A percentile compares a stretch with the other conserved stretches of the same genome.
phyloP scores from a whole-genome alignment of 2,888 invertebrate species.

The Acrobasis suavella region DNA sequence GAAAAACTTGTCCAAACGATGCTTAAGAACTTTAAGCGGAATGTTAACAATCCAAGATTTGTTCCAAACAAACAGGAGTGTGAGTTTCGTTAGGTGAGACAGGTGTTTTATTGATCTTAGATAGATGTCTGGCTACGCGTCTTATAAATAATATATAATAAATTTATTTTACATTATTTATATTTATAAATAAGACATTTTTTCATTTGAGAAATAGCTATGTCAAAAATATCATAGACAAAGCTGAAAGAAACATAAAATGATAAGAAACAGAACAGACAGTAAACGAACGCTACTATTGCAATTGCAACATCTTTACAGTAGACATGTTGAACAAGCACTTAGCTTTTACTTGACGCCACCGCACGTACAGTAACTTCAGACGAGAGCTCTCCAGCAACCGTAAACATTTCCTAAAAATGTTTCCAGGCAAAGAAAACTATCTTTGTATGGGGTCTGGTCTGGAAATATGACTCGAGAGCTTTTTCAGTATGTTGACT shows the following conservation, averaged over 20 bases:
- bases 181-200: neutral
- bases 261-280: slow-evolving; percentile 27
- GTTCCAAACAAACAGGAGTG: slow-evolving; percentile 33
- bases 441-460: slow-evolving; percentile 9
- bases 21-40: slow-evolving; percentile 38
- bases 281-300: slow-evolving; percentile 33
- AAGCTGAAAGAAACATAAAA: neutral
- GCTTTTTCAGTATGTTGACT: slow-evolving; percentile 1
- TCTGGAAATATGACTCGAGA: slow-evolving; percentile 3
- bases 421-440: slow-evolving; percentile 41
- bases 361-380: slow-evolving; percentile 58
- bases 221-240: neutral
- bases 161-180: too few relatives aligned
- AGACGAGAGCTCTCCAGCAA: slow-evolving; percentile 49
- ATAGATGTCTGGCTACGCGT: too few relatives aligned
- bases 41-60: slow-evolving; percentile 42
- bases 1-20: slow-evolving; percentile 39
- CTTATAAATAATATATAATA: too few relatives aligned
- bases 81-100: slow-evolving; percentile 29
- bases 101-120: slow-evolving; percentile 13
- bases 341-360: slow-evolving; percentile 60
- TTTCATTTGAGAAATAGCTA: neutral
- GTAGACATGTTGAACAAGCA: slow-evolving; percentile 75
- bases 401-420: slow-evolving; percentile 51
- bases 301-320: slow-evolving; percentile 56